Base-by-base conservation (phyloP, 2,797 vertebrate genomes). In the Ara ararauna region DNA sequence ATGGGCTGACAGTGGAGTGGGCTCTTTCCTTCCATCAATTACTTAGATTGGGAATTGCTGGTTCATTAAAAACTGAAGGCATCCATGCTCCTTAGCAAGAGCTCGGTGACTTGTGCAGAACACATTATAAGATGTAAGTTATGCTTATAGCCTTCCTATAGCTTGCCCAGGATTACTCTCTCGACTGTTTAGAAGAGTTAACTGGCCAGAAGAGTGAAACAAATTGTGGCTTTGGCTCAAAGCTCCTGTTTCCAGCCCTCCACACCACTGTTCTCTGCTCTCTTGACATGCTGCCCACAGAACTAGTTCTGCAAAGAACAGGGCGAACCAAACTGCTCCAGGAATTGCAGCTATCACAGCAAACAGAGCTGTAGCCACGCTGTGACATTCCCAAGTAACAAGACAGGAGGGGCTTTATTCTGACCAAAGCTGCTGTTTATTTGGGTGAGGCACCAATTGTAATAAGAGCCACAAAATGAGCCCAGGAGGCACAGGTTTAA, bases 261-360 rank as follows among this genome's bases (percentile, higher is more conserved):
- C 81, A 85, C 5, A 11, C 93, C 72, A 89, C 90, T 91, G 95
- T 90, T 94, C 88, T 90, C 94, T 79, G 90, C 10, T 1, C 90
- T 95, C 78, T 95, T 97, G 96, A 93, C 87, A 70, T 24, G 10
- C 32, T 94, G 96, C 90, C 76, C 89, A 48, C 76, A 92, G 79
- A 94, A 80, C 81, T 81, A 67, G n/a, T 65, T 94, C 50, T 94
- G 94, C 50, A 95, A 94, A 96, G 84, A 97, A 96, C 87, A 96
- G 93, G 81, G 61, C 10, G 88, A 97, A 90, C 92, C 83, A 67
- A 93, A 86, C 64, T 87, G 83, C 93, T 94, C 85, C 83, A 95
- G 54, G 82, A 91, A 89, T 22, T 84, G 76, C 78, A 77, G 91
- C 70, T 92, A 92, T 96, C 94, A 82, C 44, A 93, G 87, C 79